These are phyloP conservation scores for Phengaris arion DNA, from an alignment of 2,888 invertebrate species.

Conservation along the genomic window DNA sequence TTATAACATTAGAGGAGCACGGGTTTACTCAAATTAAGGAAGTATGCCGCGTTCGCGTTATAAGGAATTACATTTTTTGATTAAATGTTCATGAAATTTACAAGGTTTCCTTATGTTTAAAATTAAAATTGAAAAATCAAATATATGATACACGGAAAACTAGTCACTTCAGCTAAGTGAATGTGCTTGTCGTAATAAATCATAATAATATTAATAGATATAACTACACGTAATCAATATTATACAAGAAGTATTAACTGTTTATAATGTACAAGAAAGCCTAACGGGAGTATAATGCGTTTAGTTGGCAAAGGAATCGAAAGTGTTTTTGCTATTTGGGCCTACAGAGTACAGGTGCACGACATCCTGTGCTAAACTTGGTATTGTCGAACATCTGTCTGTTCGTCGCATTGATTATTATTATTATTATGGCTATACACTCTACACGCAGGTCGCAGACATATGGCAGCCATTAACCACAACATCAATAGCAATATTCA, in stretches of 20 bases:
- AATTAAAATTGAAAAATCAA: too few species aligned
- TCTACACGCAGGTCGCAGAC: neutral
- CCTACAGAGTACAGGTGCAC: constrained; percentile 64
- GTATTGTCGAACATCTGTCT: constrained; percentile 66
- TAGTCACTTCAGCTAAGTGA: neutral
- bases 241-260: neutral
- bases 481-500: constrained; percentile 10
- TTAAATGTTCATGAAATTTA: too few species aligned
- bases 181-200: constrained; percentile 8
- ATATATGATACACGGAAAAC: too few species aligned
- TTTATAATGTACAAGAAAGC: neutral
- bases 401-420: constrained; percentile 20
- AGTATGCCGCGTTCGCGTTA: too few species aligned
- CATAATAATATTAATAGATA: neutral
- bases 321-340: constrained; percentile 60
- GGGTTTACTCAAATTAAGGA: too few species aligned
- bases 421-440: neutral
- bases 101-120: too few species aligned
- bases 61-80: too few species aligned
- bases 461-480: neutral
- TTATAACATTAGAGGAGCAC: too few species aligned
- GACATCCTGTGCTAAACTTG: constrained; percentile 67
- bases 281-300: neutral
- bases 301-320: constrained; percentile 30
- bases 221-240: constrained; percentile 15